A percentile compares a stretch with the other conserved stretches of the same genome.
phyloP scores from a whole-genome alignment of 2,888 invertebrate species.

The Sarcophaga rosellei region DNA sequence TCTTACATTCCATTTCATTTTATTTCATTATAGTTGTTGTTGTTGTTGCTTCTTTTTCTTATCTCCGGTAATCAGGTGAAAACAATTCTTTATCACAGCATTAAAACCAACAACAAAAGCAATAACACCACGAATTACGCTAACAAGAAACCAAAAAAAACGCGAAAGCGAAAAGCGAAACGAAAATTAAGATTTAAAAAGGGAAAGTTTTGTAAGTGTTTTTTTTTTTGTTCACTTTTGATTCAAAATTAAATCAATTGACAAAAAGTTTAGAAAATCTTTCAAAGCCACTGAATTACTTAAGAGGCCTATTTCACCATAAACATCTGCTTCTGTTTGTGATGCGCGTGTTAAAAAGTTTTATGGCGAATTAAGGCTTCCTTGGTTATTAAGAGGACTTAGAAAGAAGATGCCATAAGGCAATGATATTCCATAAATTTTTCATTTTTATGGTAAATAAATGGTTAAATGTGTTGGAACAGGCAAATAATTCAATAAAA shows the following conservation, averaged over 20 bases:
- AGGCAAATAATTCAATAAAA: too few relatives aligned
- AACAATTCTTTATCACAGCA: slow-evolving; percentile 24
- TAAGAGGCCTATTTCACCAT: background rate
- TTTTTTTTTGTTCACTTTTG: background rate
- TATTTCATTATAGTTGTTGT: slow-evolving; percentile 24
- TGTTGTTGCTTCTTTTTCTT: background rate
- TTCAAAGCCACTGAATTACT: background rate
- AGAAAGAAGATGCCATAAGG: too few relatives aligned
- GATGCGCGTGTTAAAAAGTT: too few relatives aligned
- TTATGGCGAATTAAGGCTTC: too few relatives aligned
- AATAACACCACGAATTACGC: too few relatives aligned
- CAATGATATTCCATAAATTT: too few relatives aligned
- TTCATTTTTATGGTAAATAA: too few relatives aligned
- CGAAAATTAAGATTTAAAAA: slow-evolving; percentile 48
- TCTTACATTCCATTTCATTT: slow-evolving; percentile 24
- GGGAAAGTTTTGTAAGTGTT: slow-evolving; percentile 44
- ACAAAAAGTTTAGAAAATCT: background rate
- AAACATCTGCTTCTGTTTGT: too few relatives aligned
- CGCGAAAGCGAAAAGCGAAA: background rate
- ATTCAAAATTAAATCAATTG: background rate
- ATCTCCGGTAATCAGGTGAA: slow-evolving; percentile 43
- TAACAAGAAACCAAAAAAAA: background rate
- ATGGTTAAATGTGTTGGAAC: too few relatives aligned
- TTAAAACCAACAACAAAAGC: background rate
- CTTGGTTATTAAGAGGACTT: too few relatives aligned